phyloP scores from a whole-genome alignment of 2,797 vertebrate genomes.

The Crax fasciolata region DNA sequence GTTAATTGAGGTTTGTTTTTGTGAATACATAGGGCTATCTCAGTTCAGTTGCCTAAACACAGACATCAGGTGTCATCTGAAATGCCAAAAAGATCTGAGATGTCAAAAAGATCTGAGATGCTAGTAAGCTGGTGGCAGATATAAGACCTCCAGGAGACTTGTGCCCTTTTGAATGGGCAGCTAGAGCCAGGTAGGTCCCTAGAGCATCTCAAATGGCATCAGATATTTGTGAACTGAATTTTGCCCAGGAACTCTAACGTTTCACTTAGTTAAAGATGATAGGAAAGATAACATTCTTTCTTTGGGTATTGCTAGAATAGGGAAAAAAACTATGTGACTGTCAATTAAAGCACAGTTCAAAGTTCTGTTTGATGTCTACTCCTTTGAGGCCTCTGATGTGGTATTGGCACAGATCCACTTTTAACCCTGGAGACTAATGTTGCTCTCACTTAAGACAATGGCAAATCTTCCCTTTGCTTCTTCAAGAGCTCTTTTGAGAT shows the following conservation, averaged over 20 bases:
- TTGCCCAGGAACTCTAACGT: not conserved
- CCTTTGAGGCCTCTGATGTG: not conserved
- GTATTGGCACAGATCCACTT: not conserved
- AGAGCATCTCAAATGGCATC: not conserved
- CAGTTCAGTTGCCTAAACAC: not conserved
- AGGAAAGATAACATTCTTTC: not conserved
- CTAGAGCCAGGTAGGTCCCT: not conserved
- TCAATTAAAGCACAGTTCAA: not conserved
- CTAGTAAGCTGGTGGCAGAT: not conserved
- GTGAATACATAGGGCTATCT: not conserved
- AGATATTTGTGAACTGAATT: not conserved
- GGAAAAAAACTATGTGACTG: rapidly evolving
- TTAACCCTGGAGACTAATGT: not conserved
- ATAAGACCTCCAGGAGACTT: not conserved
- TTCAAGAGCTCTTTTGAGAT: not conserved
- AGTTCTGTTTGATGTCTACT: constrained; percentile 16
- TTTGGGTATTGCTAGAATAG: not conserved
- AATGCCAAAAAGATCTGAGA: not conserved
- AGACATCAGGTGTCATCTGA: not conserved
- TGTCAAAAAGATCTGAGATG: not conserved
- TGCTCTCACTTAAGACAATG: not conserved
- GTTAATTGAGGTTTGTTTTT: not conserved
- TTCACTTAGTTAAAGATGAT: not conserved
- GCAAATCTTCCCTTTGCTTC: not conserved
- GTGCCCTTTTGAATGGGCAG: not conserved